phyloP scores from a whole-genome alignment of 2,888 invertebrate species.

The Phalangium opilio region DNA sequence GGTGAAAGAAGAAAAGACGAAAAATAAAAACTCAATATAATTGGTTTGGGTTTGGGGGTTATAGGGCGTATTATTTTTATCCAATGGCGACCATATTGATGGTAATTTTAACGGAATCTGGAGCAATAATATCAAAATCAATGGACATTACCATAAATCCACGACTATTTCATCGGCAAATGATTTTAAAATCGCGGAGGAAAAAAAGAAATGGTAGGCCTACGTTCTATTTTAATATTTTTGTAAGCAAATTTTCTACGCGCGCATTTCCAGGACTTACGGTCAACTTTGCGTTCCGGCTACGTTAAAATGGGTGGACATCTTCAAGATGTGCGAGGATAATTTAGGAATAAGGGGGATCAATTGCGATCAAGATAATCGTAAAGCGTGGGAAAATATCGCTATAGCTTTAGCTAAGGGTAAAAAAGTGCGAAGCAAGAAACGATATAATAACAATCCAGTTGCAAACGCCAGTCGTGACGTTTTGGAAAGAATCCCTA shows the following conservation, averaged over 20 bases:
- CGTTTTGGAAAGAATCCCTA: conserved; percentile 54
- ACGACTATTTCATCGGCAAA: neutral
- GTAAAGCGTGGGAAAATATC: conserved; percentile 65
- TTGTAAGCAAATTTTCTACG: too few relatives aligned
- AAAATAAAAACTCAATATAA: too few relatives aligned
- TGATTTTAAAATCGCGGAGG: too few relatives aligned
- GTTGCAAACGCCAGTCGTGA: conserved; percentile 1
- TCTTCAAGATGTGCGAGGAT: conserved; percentile 50
- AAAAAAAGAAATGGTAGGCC: too few relatives aligned
- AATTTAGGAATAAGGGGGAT: conserved; percentile 25
- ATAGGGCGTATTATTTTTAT: conserved; percentile 56
- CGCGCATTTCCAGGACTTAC: conserved; percentile 53
- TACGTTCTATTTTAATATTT: too few relatives aligned
- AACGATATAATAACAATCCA: neutral
- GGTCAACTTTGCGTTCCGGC: conserved; percentile 55
- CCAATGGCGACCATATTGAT: conserved; percentile 58
- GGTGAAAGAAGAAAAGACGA: conserved; percentile 24
- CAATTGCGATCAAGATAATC: conserved; percentile 22
- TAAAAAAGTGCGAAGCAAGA: conserved; percentile 7
- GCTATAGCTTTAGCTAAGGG: conserved; percentile 44
- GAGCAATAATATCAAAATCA: conserved; percentile 62
- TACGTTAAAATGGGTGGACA: conserved; percentile 61
- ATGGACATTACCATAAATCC: conserved; percentile 44
- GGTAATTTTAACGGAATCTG: conserved; percentile 56
- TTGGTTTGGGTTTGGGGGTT: too few relatives aligned